Evolutionary conservation across 2,888 invertebrate genomes (phyloP).

Genomic region (Mesoligia furuncula): DNA sequence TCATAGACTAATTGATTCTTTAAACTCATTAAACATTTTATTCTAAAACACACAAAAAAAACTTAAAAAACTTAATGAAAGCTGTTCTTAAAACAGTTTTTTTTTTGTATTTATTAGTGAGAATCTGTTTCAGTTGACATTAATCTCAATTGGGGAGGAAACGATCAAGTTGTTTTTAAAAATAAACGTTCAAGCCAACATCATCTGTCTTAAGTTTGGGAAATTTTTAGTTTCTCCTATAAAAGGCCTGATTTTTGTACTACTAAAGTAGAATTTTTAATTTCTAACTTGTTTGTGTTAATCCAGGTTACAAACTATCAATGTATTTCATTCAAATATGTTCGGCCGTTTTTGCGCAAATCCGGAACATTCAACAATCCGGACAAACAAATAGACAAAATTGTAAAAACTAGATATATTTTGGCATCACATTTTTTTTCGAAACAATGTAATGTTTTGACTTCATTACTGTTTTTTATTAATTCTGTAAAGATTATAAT

Average conservation of each 20-base stretch:
- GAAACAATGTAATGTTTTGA: background rate
- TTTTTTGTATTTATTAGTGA: constrained; percentile 77
- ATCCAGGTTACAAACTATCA: background rate
- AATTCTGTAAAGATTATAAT: background rate
- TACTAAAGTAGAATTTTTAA: background rate
- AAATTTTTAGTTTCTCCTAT: constrained; percentile 18
- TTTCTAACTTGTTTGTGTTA: constrained; percentile 2
- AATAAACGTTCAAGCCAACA: constrained; percentile 71
- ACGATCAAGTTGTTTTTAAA: constrained; percentile 80
- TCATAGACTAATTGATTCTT: constrained; percentile 4
- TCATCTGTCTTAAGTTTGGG: constrained; percentile 40
- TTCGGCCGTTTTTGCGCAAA: background rate
- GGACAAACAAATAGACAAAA: background rate
- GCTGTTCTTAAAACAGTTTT: constrained; percentile 63
- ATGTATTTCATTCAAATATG: background rate
- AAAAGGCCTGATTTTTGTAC: background rate
- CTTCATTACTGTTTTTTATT: background rate
- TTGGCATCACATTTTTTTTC: background rate
- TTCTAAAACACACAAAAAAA: constrained; percentile 19
- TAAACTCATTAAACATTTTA: constrained; percentile 19
- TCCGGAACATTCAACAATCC: background rate
- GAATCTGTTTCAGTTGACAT: constrained; percentile 78
- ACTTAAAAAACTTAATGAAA: background rate
- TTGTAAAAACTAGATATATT: background rate
- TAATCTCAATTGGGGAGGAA: constrained; percentile 81